Evolutionary conservation across 2,797 vertebrate genomes (phyloP).

Genomic region (Furcifer pardalis): DNA sequence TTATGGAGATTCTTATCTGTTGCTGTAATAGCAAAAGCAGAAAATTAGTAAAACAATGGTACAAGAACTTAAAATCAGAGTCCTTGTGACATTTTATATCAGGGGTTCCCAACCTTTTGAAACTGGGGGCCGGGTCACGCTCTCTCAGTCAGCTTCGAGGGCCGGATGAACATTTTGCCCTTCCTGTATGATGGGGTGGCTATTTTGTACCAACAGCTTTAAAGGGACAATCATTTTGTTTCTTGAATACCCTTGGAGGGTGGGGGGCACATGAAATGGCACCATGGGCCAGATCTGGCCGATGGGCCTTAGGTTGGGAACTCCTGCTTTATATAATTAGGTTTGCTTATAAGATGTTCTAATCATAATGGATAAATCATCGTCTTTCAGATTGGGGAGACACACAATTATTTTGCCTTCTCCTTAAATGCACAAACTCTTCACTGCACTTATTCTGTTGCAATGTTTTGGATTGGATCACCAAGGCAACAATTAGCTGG

Average conservation of each 20-base stretch:
- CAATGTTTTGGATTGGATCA: neutral
- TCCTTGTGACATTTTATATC: neutral
- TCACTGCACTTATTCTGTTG: constrained; percentile 13
- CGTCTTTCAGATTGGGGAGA: constrained; percentile 46
- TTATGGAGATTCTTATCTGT: constrained; percentile 31
- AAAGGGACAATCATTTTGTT: no score
- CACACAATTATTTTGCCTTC: constrained; percentile 53
- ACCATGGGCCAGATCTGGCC: no score
- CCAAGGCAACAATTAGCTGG: neutral
- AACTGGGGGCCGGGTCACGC: no score
- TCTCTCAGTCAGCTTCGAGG: no score
- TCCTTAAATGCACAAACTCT: neutral
- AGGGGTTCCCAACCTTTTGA: no score
- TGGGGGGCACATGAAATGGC: no score
- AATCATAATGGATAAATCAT: neutral
- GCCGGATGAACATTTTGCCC: no score
- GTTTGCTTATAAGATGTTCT: neutral
- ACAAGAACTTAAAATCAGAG: neutral
- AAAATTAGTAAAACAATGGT: neutral
- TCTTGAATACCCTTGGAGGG: no score
- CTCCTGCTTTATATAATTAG: neutral
- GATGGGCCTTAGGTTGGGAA: no score
- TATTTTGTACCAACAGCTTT: no score
- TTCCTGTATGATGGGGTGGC: no score
- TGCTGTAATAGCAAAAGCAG: constrained; percentile 27